A percentile compares a stretch with the other conserved stretches of the same genome.
phyloP scores from a whole-genome alignment of 1,140 invertebrate species.

The Drosophila sp. region DNA sequence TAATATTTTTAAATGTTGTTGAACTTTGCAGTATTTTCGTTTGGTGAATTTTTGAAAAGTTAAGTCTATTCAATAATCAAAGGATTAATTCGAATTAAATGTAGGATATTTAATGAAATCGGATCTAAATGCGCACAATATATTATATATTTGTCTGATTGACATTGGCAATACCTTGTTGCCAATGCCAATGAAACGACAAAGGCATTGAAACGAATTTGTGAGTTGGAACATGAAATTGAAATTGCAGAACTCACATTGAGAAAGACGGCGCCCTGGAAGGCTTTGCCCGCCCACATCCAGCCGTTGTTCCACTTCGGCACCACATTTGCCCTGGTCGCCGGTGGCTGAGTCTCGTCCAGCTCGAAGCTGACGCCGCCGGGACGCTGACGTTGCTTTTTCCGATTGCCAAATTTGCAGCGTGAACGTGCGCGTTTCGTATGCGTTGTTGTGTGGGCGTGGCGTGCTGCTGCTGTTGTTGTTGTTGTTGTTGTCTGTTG shows the following conservation, averaged over 20 bases:
- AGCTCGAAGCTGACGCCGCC: conserved; percentile 73
- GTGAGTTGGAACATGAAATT: not conserved
- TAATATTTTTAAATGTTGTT: too few relatives aligned
- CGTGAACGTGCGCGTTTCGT: conserved; percentile 74
- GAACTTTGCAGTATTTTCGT: too few relatives aligned
- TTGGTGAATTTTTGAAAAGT: too few relatives aligned
- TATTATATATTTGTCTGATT: too few relatives aligned
- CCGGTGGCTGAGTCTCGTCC: conserved; percentile 78
- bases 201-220: too few relatives aligned
- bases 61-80: too few relatives aligned
- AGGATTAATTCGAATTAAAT: too few relatives aligned
- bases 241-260: conserved; percentile 88
- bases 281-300: conserved; percentile 94
- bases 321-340: conserved; percentile 85
- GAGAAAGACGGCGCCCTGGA: conserved; percentile 93
- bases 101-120: too few relatives aligned
- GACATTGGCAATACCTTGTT: too few relatives aligned
- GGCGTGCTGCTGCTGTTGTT: conserved; percentile 20
- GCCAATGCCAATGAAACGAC: too few relatives aligned
- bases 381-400: conserved; percentile 72
- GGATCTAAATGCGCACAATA: too few relatives aligned
- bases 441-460: conserved; percentile 35
- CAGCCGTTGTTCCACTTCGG: conserved; percentile 96
- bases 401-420: conserved; percentile 79
- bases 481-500: conserved; percentile 27